phyloP scores from a whole-genome alignment of 2,888 invertebrate species.

The Drosophila borealis region DNA sequence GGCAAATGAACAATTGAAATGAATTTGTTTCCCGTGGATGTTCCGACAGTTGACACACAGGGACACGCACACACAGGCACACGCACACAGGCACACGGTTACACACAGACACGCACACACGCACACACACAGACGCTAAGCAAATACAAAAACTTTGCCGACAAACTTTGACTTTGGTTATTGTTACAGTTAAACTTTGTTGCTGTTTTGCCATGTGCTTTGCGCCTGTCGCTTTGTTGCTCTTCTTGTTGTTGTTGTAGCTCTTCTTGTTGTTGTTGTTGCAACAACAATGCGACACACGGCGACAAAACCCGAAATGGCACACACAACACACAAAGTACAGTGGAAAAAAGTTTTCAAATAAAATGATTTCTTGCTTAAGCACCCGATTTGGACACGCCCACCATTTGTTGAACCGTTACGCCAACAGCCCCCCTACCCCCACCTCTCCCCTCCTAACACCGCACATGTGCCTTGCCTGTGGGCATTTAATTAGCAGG shows the following conservation, averaged over 20 bases:
- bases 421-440: not conserved
- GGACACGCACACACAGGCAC: not conserved
- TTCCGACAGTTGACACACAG: constrained; percentile 46
- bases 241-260: constrained; percentile 16
- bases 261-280: constrained; percentile 5
- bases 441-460: not conserved
- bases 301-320: constrained; percentile 33
- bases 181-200: constrained; percentile 80
- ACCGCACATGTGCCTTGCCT: constrained; percentile 7
- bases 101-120: constrained; percentile 2
- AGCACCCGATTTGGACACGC: constrained; percentile 57
- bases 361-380: constrained; percentile 78
- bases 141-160: constrained; percentile 71
- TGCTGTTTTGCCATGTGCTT: constrained; percentile 60
- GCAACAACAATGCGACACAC: constrained; percentile 30
- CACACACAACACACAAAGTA: constrained; percentile 10
- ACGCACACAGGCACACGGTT: not conserved
- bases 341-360: constrained; percentile 64
- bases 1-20: constrained; percentile 73
- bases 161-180: constrained; percentile 80
- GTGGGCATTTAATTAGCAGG: constrained; percentile 21
- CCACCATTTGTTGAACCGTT: constrained; percentile 9
- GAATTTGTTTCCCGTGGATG: constrained; percentile 74
- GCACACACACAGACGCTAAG: constrained; percentile 24
- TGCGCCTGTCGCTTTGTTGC: constrained; percentile 36